Base-by-base conservation (phyloP, 2,888 invertebrate genomes). In the Athetis lepigone region DNA sequence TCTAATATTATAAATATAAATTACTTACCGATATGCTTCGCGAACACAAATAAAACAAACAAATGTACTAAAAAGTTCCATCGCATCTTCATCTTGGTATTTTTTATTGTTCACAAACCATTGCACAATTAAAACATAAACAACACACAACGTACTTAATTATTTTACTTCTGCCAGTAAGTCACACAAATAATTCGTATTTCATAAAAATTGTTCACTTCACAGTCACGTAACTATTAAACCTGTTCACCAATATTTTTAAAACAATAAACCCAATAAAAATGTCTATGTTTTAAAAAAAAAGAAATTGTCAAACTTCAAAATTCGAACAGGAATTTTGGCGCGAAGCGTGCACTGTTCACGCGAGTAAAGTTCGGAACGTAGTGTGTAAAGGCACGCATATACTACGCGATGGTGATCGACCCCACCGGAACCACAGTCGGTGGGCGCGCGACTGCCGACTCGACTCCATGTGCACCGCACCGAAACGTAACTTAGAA, bases 391-490 rank as follows among this genome's bases (percentile, higher is more conserved):
- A 92, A 90, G 92, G 88, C 81, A 81, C 81, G 90, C 83, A 85
- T 85, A 90, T 90, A 90, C 90, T 75, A 68, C 78, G 76, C 83
- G 73, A 78, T 90, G 90, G 93, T 94, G 93, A 94, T 93, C 94
- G 94, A 94, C 95, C 95, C 95, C 89, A 95, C 95, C 95, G 95
- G 95, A 95, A 95, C 92, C 92, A 95, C 95, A 95, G 86, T 95
- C 91, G 90, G 91, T 93, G 91, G 91, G 85, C 90, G 89, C 89
- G 89, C 91, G 92, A 92, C 93, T 93, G 90, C 85, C 92, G 90
- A 89, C 86, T 88, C 92, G 90, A 89, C 86, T 88, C 86, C 89
- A 87, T 93, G 94, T 94, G 92, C 94, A 94, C 86, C 85, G 88
- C 92, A 92, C 94, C 94, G 94, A 92, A 91, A 93, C 94, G 90